Percentiles rank a stretch among this genome's conserved stretches.
phyloP scores from a whole-genome alignment of 2,113 vertebrate genomes.

The Cyprinodon tularosa region DNA sequence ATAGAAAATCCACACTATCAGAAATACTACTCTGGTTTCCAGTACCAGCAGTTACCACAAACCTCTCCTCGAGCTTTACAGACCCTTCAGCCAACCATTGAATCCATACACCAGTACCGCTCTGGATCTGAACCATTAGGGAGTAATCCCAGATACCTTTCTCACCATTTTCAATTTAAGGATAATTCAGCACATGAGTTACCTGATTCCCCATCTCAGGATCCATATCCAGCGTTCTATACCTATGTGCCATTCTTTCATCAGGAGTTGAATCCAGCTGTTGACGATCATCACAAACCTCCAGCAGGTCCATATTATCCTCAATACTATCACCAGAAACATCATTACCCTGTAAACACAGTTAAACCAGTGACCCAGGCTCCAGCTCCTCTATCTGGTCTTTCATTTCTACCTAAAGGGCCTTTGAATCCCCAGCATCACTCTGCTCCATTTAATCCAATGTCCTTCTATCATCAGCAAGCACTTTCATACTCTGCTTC shows the following conservation, averaged over 20 bases:
- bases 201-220: not conserved
- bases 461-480: slow-evolving; percentile 21
- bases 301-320: slow-evolving; percentile 5
- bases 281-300: not conserved
- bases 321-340: slow-evolving; percentile 25
- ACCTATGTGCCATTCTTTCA: slow-evolving; percentile 20
- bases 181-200: slow-evolving; percentile 1
- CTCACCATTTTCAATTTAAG: not conserved
- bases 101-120: not conserved
- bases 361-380: slow-evolving; percentile 6
- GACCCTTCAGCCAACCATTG: slow-evolving; percentile 5
- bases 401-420: slow-evolving; percentile 19
- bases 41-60: slow-evolving; percentile 31
- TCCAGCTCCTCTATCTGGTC: slow-evolving; percentile 4
- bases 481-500: not conserved
- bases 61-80: slow-evolving; percentile 28
- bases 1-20: slow-evolving; percentile 16
- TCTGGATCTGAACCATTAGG: slow-evolving; percentile 1
- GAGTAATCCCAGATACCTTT: not conserved
- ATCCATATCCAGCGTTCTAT: slow-evolving; percentile 19
- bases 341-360: slow-evolving; percentile 21
- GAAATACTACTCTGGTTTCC: slow-evolving; percentile 6
- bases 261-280: slow-evolving; percentile 6
- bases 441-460: slow-evolving; percentile 1
- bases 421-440: not conserved